Evolutionary conservation across 2,888 invertebrate genomes (phyloP), one percentile per base, ranked within the genome.

Genomic region (Mythimna albipuncta): DNA sequence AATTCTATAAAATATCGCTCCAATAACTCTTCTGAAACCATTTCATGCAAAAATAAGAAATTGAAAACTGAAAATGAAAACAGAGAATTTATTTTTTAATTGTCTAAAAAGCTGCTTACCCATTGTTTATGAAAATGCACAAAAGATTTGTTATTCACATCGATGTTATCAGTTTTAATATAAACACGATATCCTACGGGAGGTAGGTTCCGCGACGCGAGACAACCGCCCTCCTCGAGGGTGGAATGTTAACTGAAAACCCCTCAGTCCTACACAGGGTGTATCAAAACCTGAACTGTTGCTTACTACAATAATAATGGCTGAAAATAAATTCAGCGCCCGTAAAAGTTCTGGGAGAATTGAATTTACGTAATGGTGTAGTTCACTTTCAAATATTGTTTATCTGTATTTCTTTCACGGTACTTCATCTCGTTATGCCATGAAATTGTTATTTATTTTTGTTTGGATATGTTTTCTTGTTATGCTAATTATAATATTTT

Each of bases 201-300:
- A 21, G 26, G 1, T 26, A 9, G 55, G 7, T 16, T 19, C 26
- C 21, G 44, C 44, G 21, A 21, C 1, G 32, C 63, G 67, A 74
- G 81, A 81, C 87, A 75, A 79, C 89, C 86, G 77, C 81, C 82
- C 88, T 47, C 54, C 9, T 0, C 9, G 83, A 83, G 83, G 87
- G 89, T 79, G 81, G 84, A 41, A 72, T 72, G 35, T 69, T 64
- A 69, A 89, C 89, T 89, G 87, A 81, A 69, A 52, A 64, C 77
- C 62, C 2, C 26, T 9, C 59, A 38, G n/a, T 38, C 21, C 41
- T n/a, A 9, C 47, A 32, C 52, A 26, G 52, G 16, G 19, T 32
- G 59, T n/a, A 41, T 21, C 21, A 65, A 47, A 57, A 77, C 55
- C 77, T 75, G 21, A 61, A 72, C 71, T 67, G 71, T 81, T 70